These are phyloP conservation scores for Spongilla lacustris DNA, from an alignment of 37 sponge, comb jelly and placozoan species.

Conservation along the genomic window DNA sequence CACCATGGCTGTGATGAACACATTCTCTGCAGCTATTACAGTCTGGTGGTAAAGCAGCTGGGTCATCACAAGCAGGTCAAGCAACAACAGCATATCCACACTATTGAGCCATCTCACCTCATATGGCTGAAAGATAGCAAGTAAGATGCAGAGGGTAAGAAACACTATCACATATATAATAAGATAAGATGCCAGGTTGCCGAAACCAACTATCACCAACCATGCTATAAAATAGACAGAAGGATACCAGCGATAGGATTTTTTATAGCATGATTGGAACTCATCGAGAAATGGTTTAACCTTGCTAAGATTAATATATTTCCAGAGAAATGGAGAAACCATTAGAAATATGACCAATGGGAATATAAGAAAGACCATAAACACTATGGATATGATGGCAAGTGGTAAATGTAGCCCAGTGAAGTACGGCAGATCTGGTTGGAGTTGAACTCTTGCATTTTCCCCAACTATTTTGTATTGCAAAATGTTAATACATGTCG, in stretches of 20 bases:
- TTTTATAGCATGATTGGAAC: slow-evolving; percentile 15
- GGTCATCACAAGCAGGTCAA: neutral
- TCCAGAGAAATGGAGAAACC: neutral
- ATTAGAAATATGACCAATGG: neutral
- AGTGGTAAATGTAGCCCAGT: neutral
- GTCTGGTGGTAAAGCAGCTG: neutral
- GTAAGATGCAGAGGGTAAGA: neutral
- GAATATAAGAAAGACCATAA: neutral
- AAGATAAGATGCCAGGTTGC: neutral
- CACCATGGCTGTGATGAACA: neutral
- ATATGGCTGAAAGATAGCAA: neutral
- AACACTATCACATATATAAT: neutral
- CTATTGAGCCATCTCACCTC: neutral
- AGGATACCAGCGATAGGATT: slow-evolving; percentile 9
- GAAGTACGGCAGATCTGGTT: slow-evolving; percentile 11
- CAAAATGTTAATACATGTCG: neutral
- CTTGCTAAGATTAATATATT: neutral
- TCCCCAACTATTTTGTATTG: neutral
- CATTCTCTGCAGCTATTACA: neutral
- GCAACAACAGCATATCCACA: neutral
- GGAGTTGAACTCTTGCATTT: neutral
- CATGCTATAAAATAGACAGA: neutral
- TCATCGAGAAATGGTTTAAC: slow-evolving; percentile 17
- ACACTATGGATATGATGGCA: neutral
- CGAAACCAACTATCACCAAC: neutral